phyloP scores from a whole-genome alignment of 2,888 invertebrate species.

The Meiosimyza decipiens region DNA sequence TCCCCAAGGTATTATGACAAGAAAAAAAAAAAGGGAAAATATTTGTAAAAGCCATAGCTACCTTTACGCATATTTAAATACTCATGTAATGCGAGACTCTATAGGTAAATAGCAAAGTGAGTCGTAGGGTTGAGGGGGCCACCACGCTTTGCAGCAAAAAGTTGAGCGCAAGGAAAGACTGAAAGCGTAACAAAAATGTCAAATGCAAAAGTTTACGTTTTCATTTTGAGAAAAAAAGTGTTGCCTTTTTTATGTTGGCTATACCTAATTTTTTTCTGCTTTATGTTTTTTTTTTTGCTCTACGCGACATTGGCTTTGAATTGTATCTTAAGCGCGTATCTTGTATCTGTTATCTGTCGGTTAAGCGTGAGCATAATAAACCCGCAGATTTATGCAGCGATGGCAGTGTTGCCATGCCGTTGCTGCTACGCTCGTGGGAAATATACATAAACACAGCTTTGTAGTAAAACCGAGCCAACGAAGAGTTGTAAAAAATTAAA shows the following conservation, averaged over 20 bases:
- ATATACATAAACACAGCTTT: constrained; percentile 1
- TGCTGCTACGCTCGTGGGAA: constrained; percentile 23
- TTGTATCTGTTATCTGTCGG: constrained; percentile 24
- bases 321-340: constrained; percentile 18
- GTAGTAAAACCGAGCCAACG: background rate
- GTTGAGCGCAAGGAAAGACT: too few relatives aligned
- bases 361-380: constrained; percentile 32
- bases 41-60: too few relatives aligned
- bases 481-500: background rate
- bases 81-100: too few relatives aligned
- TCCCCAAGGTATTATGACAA: too few relatives aligned
- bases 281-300: background rate
- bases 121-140: too few relatives aligned
- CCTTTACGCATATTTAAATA: too few relatives aligned
- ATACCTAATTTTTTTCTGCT: background rate
- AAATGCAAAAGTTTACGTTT: too few relatives aligned
- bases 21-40: too few relatives aligned
- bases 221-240: background rate
- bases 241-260: background rate
- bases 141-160: too few relatives aligned
- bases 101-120: too few relatives aligned
- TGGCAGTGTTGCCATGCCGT: constrained; percentile 9
- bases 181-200: too few relatives aligned
- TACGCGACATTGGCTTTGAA: constrained; percentile 8
- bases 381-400: constrained; percentile 32